Evolutionary conservation across 1,140 invertebrate species (phyloP).

Genomic region (Trachymyrmex cornetzi): DNA sequence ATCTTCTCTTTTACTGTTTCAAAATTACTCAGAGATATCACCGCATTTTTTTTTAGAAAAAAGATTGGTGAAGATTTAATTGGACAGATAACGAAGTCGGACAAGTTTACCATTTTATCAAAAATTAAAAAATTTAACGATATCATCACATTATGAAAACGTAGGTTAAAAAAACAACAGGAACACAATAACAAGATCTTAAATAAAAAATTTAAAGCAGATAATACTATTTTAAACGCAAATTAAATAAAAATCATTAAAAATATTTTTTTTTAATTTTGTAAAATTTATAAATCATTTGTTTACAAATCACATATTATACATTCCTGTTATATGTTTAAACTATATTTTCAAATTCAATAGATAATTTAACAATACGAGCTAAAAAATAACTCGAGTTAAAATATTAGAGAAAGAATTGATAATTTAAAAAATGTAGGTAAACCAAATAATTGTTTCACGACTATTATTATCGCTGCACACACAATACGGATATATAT

Average conservation of each 20-base stretch:
- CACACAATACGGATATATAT: background rate
- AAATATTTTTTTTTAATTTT: background rate
- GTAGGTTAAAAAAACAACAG: background rate
- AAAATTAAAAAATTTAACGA: background rate
- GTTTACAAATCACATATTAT: background rate
- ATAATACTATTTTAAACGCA: background rate
- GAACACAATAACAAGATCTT: background rate
- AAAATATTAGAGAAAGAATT: background rate
- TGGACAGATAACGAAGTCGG: background rate
- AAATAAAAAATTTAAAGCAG: background rate
- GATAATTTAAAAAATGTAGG: background rate
- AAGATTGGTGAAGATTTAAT: constrained; percentile 5
- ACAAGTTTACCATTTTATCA: background rate
- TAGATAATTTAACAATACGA: background rate
- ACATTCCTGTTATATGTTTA: background rate
- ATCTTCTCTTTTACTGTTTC: background rate
- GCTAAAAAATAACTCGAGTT: background rate
- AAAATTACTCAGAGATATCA: background rate
- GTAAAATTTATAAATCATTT: background rate
- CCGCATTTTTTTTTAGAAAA: background rate
- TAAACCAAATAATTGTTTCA: constrained; percentile 47
- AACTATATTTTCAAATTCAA: background rate
- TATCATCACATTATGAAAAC: background rate
- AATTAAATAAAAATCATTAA: background rate
- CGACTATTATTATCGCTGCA: background rate